Percentiles rank a stretch among this genome's conserved stretches.
Conservation (phyloP, 2,113 vertebrate genomes). For the Bungarus multicinctus region DNA sequence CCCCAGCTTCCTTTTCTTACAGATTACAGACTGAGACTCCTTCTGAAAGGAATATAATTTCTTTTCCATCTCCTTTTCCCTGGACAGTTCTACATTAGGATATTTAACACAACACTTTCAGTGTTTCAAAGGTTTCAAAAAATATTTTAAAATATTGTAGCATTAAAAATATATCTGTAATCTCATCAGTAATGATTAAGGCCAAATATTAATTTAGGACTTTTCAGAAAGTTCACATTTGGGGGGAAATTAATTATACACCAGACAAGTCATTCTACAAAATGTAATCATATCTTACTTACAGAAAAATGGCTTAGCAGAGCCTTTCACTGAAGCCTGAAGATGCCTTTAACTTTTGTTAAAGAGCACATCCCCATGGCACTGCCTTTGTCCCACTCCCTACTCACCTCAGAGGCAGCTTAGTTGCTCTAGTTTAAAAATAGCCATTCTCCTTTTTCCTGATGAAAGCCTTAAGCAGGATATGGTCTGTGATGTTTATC, state of each 20-base stretch:
- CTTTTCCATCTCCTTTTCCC: background rate
- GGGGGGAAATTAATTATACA: constrained; percentile 8
- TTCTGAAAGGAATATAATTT: background rate
- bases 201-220: constrained; percentile 14
- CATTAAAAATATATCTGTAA: background rate
- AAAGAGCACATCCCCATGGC: background rate
- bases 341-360: background rate
- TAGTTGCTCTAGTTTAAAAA: background rate
- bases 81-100: background rate
- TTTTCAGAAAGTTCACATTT: background rate
- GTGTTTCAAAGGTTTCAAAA: background rate
- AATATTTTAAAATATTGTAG: background rate
- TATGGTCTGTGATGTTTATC: background rate
- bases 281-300: background rate
- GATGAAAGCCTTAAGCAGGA: background rate
- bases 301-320: constrained; percentile 15
- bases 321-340: background rate
- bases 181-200: background rate
- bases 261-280: constrained; percentile 31
- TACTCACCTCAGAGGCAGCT: background rate
- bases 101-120: background rate
- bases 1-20: background rate
- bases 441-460: background rate
- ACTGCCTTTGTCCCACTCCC: background rate
- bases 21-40: background rate